These are phyloP conservation scores for Elysia crispata DNA, from an alignment of 2,888 invertebrate genomes.

Conservation along the genomic window DNA sequence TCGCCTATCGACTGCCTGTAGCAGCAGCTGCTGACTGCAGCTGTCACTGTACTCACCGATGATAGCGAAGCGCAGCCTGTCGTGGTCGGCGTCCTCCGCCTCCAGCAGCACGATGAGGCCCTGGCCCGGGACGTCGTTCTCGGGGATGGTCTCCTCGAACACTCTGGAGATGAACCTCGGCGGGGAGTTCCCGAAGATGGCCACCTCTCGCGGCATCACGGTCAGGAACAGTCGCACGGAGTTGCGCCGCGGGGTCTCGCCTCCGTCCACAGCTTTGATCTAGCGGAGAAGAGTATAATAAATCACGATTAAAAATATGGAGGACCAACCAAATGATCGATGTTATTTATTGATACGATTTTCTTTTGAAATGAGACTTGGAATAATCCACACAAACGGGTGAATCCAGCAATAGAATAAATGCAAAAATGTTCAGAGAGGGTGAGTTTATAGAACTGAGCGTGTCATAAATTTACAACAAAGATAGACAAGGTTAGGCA, in stretches of 20 bases:
- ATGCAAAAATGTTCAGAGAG: too few relatives aligned
- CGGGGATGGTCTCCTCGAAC: conserved; percentile 69
- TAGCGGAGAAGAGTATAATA: conserved; percentile 34
- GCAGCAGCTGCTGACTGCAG: too few relatives aligned
- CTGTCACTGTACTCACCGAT: conserved; percentile 77
- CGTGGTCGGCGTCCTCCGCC: conserved; percentile 90
- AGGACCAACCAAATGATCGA: too few relatives aligned
- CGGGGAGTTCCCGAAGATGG: not conserved
- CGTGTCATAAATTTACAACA: too few relatives aligned
- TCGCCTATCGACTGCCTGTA: too few relatives aligned
- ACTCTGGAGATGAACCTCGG: conserved; percentile 81
- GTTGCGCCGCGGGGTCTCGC: conserved; percentile 66
- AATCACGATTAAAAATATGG: too few relatives aligned
- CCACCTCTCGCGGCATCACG: not conserved
- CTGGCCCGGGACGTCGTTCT: conserved; percentile 88
- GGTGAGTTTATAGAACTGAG: too few relatives aligned
- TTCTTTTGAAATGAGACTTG: too few relatives aligned
- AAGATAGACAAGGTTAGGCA: too few relatives aligned
- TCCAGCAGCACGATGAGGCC: conserved; percentile 88
- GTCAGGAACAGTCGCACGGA: conserved; percentile 59
- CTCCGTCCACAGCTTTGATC: conserved; percentile 69
- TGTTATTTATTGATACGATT: too few relatives aligned
- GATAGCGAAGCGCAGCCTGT: conserved; percentile 94
- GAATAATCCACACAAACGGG: too few relatives aligned
- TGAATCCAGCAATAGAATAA: too few relatives aligned